Base-by-base conservation (phyloP, 2,888 invertebrate species). In the Geotrupes spiniger region DNA sequence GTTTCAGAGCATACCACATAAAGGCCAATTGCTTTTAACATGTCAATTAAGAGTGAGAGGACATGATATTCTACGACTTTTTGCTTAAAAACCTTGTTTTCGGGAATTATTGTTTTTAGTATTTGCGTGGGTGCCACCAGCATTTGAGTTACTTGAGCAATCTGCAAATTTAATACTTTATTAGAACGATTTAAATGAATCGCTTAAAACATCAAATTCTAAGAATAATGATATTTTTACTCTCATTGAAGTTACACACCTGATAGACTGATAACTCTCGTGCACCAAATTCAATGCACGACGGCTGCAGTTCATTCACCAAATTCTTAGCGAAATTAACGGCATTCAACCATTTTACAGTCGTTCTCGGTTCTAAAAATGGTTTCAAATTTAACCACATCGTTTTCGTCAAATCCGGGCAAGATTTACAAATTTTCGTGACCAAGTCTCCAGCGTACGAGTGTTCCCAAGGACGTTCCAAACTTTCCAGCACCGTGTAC, bases 381-480 rank as follows among this genome's bases (percentile, higher is more conserved):
- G 77, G 73, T 49, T 82, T 83, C 8, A 83, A 74, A 27, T 79
- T 76, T 42, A 62, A 71, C 58, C 87, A 78, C 9, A 85, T 73
- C 1, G 80, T 77, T 66, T 82, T 80, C 10, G 82, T 81, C 41
- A 89, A 72, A 66, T 89, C 89, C 0, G 89, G 89, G 66, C 88
- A 88, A 26, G 81, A 80, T 41, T 72, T 69, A 47, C 87, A 71
- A 41, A 86, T 84, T 65, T 82, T 76, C 2, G 82, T 66, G 4
- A 88, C 74, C 10, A 86, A 71, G 44, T 85, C 79, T 45, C 77
- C 72, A 59, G 84, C 84, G 55, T 79, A 76, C 9, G 79, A 76
- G 68, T 84, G 80, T 51, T 82, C 78, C 86, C 86, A 89, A 0
- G 88, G 87, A 21, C 79, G 74, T 55, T 82, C 81, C 11, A 89